Base-by-base conservation (phyloP, 1,140 invertebrate genomes). In the Pseudomyrmex dendroicus region DNA sequence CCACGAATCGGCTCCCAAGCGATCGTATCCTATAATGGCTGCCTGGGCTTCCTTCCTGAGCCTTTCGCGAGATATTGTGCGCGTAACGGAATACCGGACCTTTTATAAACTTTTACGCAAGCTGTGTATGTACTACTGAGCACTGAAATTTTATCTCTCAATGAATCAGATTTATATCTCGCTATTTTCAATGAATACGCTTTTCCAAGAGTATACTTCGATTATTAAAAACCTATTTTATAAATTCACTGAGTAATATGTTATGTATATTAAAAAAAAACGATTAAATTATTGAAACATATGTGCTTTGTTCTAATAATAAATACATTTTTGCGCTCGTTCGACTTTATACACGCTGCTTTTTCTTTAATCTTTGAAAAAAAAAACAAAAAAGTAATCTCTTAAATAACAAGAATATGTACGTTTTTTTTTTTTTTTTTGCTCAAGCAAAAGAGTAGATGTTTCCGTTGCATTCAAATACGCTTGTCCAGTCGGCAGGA, bases 1-100 rank as follows among this genome's bases (percentile, higher is more conserved):
- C 67, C 67, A 54, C 68, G 64, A 56, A 78, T 86, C 67, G 80
- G 68, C 66, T 46, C 48, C 44, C 73, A 66, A 83, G 59, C 46
- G 66, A 86, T 73, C 73, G 85, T 68, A 64, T 83, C 62, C 17
- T 46, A 25, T 83, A 86, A 87, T 84, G 44, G 59, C 57, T 86
- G 73, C 57, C 44, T 52, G 22, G 5, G 15, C 9, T 66, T 70
- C 12, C 9, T 66, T 70, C 12, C 12, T 9, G 25, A 59, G 63
- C 76, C 72, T 72, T 72, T 80, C 44, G 52, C 52, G n/a, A 78
- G 54, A 70, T 70, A 78, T 70, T 78, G 44, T 35, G 15, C 17
- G 17, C 13, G 13, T 67, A 66, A 77, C 52, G 20, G 44, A 80
- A 80, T 59, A 72, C 15, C 56, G 25, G 15, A 10, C 22, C 64